Base-by-base conservation (phyloP, 2,113 vertebrate species). In the Erythrocercus mccallii region DNA sequence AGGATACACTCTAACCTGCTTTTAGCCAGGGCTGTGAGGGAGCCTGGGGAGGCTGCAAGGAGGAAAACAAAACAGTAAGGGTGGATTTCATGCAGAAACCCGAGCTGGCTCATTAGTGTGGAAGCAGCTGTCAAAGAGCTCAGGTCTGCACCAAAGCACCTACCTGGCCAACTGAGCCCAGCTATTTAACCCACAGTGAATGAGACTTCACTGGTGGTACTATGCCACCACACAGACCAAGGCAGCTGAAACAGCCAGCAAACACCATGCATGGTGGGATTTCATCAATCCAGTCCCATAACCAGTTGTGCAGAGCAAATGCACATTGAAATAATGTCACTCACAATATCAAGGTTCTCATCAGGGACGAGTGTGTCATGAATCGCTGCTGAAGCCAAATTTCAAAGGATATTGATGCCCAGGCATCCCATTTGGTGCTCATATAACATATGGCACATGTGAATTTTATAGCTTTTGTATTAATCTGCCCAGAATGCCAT, bases 401-500 rank as follows among this genome's bases (percentile, higher is more conserved):
- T 60, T 65, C 80, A 90, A 92, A 94, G 72, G 51, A 82, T 85
- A 93, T 35, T 88, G 90, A 92, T 92, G 68, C 90, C 86, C 54
- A 73, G 35, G 70, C 57, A 51, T 58, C 88, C 71, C 71, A 90
- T 89, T 93, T 62, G 54, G 57, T 40, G 61, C 68, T 95, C 86
- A 37, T 45, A 72, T 44, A 86, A 89, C 89, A 96, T 81, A 94
- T 79, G 92, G 81, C 42, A 66, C 40, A 79, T 48, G 54, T 81
- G 81, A 94, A 33, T 95, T 95, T 93, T 92, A 95, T 71, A 35
- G 91, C 86, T 91, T 95, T 84, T 90, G 74, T 94, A 90, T 91
- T 94, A 88, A 80, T 87, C 90, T 83, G 40, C 68, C 76, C 48
- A 42, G 88, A 95, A 96, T 78, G 69, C 94, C 81, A 91, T 89